Evolutionary conservation across 2,888 invertebrate species (phyloP), one percentile per base, ranked within the genome.

Genomic region (Polydrusus pterygomalis): DNA sequence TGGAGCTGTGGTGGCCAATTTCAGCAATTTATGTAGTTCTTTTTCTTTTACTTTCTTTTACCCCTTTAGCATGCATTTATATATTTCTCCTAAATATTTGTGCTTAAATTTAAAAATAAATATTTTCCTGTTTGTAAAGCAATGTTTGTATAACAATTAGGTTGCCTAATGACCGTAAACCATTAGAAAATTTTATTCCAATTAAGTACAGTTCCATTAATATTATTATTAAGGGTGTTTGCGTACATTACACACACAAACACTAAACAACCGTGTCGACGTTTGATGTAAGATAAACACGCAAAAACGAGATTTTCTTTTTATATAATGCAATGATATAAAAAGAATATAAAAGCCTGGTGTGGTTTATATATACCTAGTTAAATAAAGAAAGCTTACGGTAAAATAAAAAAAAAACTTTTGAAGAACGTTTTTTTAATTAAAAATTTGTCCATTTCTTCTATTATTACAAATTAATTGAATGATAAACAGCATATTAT

Each of bases 211-310:
- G 30, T 56, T 60, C 69, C 69, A 69, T 69, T 69, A 69, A 69
- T 30, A 43, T 56, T 30, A 69, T 69, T 69, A 69, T 69, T 69
- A 69, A 58, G 54, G 51, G 68, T 68, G 68, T 68, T 68, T 68
- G 68, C 51, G 38, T 69, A 43, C 20, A 58, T 15, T 25, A 56
- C 43, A 69, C 45, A 45, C 30, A 45, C 60, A 47, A 70, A 60
- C 70, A 49, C 45, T 43, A 49, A 70, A 70, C 70, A 18, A 60
- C 62, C 62, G 70, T 70, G 70, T 49, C 62, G 62, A 70, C 40
- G 47, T 47, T 34, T 70, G 70, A 70, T 70, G 47, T 17, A 60
- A 62, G 70, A 70, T 62, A 70, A 70, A 34, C 62, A 70, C 62
- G 70, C 70, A 70, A 34, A 30, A 51, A 43, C n/a, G 20, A 20